Percentiles rank a stretch among this genome's conserved stretches.
Evolutionary conservation across 2,113 vertebrate genomes (phyloP).

Genomic region (Bujurquina vittata): DNA sequence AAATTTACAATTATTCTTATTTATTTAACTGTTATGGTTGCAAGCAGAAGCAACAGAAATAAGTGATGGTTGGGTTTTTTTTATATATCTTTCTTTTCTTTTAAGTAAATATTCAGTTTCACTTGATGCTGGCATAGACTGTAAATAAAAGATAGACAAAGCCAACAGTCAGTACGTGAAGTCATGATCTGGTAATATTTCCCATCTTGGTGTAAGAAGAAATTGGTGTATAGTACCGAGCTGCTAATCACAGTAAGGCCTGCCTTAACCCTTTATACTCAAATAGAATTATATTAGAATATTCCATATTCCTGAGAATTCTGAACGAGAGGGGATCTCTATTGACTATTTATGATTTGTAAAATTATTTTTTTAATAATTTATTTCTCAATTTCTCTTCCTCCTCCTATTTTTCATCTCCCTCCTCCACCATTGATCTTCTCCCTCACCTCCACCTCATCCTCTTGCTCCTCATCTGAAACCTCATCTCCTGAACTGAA

Average conservation of each 20-base stretch:
- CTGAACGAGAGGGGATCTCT: no score
- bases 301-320: no score
- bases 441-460: no score
- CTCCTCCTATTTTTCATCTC: no score
- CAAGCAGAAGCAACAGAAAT: not conserved
- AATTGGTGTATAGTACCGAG: not conserved
- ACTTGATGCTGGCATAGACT: not conserved
- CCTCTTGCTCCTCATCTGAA: no score
- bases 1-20: not conserved
- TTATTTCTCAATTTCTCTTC: no score
- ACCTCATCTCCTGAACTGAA: not conserved
- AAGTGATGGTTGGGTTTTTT: not conserved
- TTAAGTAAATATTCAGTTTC: not conserved
- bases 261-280: no score
- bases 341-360: no score
- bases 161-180: not conserved
- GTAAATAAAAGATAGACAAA: not conserved
- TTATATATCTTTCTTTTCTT: slow-evolving; percentile 3
- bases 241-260: not conserved
- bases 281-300: no score
- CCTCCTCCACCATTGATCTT: no score
- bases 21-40: not conserved
- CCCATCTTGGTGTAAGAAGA: not conserved
- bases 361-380: no score
- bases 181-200: not conserved